Base-by-base conservation (phyloP, 2,888 invertebrate genomes). In the Agonopterix heracliana region DNA sequence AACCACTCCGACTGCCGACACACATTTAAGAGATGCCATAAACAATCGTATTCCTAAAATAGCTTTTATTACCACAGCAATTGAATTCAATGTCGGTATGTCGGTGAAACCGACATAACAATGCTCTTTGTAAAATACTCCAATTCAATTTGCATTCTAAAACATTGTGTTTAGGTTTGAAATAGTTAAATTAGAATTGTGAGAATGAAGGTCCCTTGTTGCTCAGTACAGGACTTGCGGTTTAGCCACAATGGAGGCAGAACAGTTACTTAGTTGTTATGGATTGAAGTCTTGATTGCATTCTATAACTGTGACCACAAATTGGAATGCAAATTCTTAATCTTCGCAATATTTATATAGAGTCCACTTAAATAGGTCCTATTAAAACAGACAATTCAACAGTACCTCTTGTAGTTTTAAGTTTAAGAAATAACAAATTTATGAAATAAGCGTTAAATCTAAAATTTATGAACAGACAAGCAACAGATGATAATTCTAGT, bases 31-130 rank as follows among this genome's bases (percentile, higher is more conserved):
- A 68, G 67, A 64, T 67, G 68, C 71, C 73, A 78, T 78, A 80
- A 81, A 81, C 81, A 81, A 79, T 76, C 71, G 66, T 71, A 74
- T 63, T 63, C 73, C 69, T 65, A 78, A 82, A 80, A 84, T 82
- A 82, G 77, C 74, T 76, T 82, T 81, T 83, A 83, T 81, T 80
- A 64, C 76, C 52, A 66, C 59, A 74, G 78, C 77, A 78, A 76
- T 83, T 81, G 78, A 74, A 82, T 79, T 77, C 79, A 83, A 81
- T 83, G 77, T 81, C 71, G 76, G 66, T 72, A 81, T 83, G 77
- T 81, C 71, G 76, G 66, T 72, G 62, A 67, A 74, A 65, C 61
- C 62, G 60, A 61, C 64, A 62, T 54, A 66, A 70, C 71, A 78
- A 70, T 71, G 70, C 66, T 69, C 67, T 68, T 70, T 74, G 71